These are phyloP conservation scores for Troides oblongomaculatus DNA, from an alignment of 2,888 invertebrate genomes.

Conservation along the genomic window DNA sequence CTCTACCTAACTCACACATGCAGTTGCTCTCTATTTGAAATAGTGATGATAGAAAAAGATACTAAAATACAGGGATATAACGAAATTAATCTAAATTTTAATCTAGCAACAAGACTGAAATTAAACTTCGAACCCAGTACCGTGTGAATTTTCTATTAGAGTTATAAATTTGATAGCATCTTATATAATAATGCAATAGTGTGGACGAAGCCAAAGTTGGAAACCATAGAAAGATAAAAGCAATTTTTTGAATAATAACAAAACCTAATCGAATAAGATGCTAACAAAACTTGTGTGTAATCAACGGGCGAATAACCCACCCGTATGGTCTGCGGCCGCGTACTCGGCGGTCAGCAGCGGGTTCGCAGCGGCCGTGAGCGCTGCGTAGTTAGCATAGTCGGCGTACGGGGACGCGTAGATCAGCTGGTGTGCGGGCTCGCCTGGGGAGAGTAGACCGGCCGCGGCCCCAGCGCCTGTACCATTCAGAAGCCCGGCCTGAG, in stretches of 20 bases:
- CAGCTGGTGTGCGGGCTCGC: slow-evolving; percentile 87
- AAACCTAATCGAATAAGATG: slow-evolving; percentile 29
- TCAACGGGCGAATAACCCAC: slow-evolving; percentile 88
- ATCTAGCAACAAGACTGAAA: slow-evolving; percentile 32
- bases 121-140: slow-evolving; percentile 56
- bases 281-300: slow-evolving; percentile 51
- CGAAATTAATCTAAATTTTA: slow-evolving; percentile 39
- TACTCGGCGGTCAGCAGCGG: slow-evolving; percentile 90
- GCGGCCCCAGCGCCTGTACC: slow-evolving; percentile 64
- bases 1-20: slow-evolving; percentile 22
- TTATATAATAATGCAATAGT: slow-evolving; percentile 13
- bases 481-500: slow-evolving; percentile 84
- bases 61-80: slow-evolving; percentile 46
- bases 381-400: slow-evolving; percentile 95
- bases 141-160: slow-evolving; percentile 58
- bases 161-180: slow-evolving; percentile 42
- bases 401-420: slow-evolving; percentile 92
- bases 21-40: slow-evolving; percentile 15
- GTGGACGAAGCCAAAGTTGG: background rate
- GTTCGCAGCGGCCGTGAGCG: slow-evolving; percentile 87
- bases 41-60: slow-evolving; percentile 1
- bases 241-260: background rate
- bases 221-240: too few species aligned
- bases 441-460: slow-evolving; percentile 75
- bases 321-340: slow-evolving; percentile 93